Conservation (phyloP, 2,888 invertebrate species). For the Xiphydria camelus region DNA sequence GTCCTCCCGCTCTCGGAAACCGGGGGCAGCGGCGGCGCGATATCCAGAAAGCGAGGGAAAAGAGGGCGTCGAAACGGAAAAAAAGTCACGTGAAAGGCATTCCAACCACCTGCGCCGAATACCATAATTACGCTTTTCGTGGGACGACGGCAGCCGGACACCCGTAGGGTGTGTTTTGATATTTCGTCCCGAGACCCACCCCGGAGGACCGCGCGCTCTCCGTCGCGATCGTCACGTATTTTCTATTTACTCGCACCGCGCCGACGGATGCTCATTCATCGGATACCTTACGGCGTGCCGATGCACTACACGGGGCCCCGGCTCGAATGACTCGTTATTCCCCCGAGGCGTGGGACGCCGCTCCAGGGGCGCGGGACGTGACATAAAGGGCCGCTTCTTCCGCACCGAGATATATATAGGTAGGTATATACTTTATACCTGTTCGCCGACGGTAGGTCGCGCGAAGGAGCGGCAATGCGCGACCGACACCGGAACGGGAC, state of each 20-base stretch:
- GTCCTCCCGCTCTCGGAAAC: not conserved
- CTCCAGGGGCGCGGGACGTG: too few species aligned
- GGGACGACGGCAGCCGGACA: slow-evolving; percentile 6
- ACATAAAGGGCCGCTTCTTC: too few species aligned
- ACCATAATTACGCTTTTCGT: slow-evolving; percentile 41
- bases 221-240: slow-evolving; percentile 1
- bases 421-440: too few species aligned
- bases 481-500: too few species aligned
- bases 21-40: not conserved
- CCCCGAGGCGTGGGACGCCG: not conserved
- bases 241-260: not conserved
- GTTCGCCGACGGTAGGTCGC: too few species aligned
- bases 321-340: slow-evolving; percentile 1
- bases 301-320: too few species aligned
- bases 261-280: too few species aligned
- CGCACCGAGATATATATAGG: too few species aligned
- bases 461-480: too few species aligned
- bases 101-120: slow-evolving; percentile 40
- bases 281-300: not conserved
- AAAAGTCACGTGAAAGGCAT: slow-evolving; percentile 35
- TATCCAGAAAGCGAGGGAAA: not conserved
- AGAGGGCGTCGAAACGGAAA: not conserved
- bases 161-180: slow-evolving; percentile 20
- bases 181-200: slow-evolving; percentile 18
- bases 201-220: slow-evolving; percentile 12